These are phyloP conservation scores for Platalea minor DNA, from an alignment of 2,797 vertebrate genomes.

Conservation along the genomic window DNA sequence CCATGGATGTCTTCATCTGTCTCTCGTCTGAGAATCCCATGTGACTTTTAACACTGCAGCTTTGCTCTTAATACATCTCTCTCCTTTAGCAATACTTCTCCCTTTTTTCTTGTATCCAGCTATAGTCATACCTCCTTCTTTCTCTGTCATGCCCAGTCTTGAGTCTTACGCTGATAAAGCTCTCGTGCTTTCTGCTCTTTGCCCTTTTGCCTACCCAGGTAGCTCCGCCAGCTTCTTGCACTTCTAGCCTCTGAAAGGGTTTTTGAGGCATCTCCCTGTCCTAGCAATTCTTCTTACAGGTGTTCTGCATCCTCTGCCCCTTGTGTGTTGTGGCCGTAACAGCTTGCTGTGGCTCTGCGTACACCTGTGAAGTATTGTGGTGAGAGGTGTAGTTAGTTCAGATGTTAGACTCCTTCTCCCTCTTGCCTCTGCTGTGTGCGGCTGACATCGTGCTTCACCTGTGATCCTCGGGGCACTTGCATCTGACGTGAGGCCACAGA, in stretches of 20 bases:
- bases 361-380: background rate
- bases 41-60: background rate
- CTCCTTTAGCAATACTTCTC: background rate
- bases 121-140: background rate
- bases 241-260: background rate
- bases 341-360: background rate
- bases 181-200: background rate
- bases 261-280: background rate
- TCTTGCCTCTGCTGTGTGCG: background rate
- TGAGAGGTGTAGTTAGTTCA: background rate
- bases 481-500: background rate
- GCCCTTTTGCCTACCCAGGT: background rate
- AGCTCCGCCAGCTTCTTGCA: background rate
- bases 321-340: background rate
- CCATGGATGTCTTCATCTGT: background rate
- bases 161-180: background rate
- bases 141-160: background rate
- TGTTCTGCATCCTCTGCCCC: background rate
- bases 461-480: background rate
- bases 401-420: too few relatives aligned
- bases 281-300: background rate
- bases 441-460: fast-evolving
- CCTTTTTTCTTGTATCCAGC: background rate
- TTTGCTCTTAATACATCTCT: background rate
- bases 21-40: background rate